phyloP scores from a whole-genome alignment of 1,140 invertebrate species.

The Caenorhabditis tropicalis region DNA sequence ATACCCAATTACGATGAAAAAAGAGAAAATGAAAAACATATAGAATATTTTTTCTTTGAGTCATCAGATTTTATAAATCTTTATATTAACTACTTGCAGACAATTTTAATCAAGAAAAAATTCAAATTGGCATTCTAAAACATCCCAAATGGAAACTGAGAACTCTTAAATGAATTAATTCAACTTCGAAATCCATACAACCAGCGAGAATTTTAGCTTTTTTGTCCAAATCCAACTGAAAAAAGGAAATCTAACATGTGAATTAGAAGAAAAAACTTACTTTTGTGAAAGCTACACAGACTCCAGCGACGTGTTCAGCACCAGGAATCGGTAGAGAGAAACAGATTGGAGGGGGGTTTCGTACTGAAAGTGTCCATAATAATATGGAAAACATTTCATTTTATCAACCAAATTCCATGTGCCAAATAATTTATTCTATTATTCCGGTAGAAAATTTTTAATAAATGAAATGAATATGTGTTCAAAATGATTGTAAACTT shows the following conservation, averaged over 20 bases:
- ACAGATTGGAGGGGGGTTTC: conserved; percentile 50
- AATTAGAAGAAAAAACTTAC: not conserved
- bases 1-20: no score
- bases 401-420: no score
- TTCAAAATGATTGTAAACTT: no score
- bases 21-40: no score
- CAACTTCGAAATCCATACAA: conserved; percentile 49
- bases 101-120: no score
- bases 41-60: no score
- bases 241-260: not conserved
- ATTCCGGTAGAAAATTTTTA: no score
- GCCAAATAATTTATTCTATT: not conserved
- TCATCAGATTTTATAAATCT: no score
- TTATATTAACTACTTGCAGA: no score
- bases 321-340: conserved; percentile 37
- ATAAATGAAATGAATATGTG: no score
- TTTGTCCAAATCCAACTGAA: conserved; percentile 42
- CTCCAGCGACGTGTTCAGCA: conserved; percentile 26
- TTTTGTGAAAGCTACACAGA: conserved; percentile 44
- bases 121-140: conserved; percentile 51
- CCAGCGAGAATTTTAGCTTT: conserved; percentile 22
- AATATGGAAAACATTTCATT: no score
- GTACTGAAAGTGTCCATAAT: no score
- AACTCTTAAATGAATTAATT: conserved; percentile 39
- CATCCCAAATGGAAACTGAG: conserved; percentile 37